Evolutionary conservation across 1,140 invertebrate genomes (phyloP).

Genomic region (Apis dorsata): DNA sequence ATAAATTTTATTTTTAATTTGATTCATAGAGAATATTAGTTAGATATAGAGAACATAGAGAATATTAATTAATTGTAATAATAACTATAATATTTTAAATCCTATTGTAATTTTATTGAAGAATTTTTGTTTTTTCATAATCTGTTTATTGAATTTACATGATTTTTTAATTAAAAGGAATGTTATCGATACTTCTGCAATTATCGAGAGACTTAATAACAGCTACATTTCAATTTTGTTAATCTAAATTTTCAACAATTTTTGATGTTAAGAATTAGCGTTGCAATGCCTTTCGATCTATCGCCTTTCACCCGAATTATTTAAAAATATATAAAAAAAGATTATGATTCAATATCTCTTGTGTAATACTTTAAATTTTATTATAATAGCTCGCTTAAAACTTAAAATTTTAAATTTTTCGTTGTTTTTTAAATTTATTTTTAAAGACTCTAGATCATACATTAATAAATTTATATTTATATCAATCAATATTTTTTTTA

Average conservation of each 20-base stretch:
- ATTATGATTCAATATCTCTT: conserved; percentile 10
- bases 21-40: no score
- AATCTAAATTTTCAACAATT: conserved; percentile 39
- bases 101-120: not conserved
- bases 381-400: conserved; percentile 37
- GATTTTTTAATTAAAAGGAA: not conserved
- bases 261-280: conserved; percentile 35
- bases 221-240: not conserved
- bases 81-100: not conserved
- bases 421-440: not conserved
- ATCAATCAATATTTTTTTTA: not conserved
- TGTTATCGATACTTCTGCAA: not conserved
- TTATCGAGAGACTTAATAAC: conserved; percentile 8
- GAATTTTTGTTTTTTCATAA: not conserved
- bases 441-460: no score
- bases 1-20: no score
- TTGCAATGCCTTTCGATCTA: conserved; percentile 14
- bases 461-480: not conserved
- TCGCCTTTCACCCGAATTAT: not conserved
- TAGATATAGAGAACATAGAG: no score
- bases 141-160: not conserved
- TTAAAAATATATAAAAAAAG: not conserved
- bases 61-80: no score
- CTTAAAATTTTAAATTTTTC: not conserved
- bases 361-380: not conserved